Evolutionary conservation across 2,797 vertebrate genomes (phyloP), one percentile per base, ranked within the genome.

Genomic region (Typhlichthys subterraneus): DNA sequence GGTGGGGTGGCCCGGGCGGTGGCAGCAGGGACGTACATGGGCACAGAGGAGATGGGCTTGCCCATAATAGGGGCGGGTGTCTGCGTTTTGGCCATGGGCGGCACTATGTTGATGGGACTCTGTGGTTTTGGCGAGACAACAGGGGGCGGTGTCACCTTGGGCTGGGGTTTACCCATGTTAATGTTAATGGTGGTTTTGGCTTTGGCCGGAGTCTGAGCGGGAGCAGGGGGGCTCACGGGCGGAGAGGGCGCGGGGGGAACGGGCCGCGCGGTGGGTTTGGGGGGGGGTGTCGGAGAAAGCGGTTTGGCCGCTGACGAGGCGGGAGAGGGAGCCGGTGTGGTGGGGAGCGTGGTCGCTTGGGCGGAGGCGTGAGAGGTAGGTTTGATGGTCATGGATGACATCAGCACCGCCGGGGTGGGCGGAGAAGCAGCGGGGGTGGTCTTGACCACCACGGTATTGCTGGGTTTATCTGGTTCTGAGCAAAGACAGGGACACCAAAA

Each of bases 11-110:
- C 81, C 8, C 61, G 80, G 10, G 81, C 49, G 1, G 83, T 63
- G 2, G 72, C 72, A 38, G 91, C n/a, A 0, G 90, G 84, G 19
- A 70, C 73, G 15, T 94, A 94, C 92, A 90, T 89, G 0, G 93
- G 93, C 47, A 94, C 70, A 0, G 93, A 92, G 10, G 92, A 93
- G 74, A 94, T 93, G 2, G 93, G 93, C 59, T 93, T 94, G 17
- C 93, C 92, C 0, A 94, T 93, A 57, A 59, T 45, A 8, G 89
- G 75, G 13, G 82, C 80, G 5, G 90, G 68, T 14, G 80, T 55
- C 0, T 77, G 69, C 10, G 67, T 75, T n/a, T 60, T 84, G 71
- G 55, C 71, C 33, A 75, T 64, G 15, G 86, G 50, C 12, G 69
- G 50, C 38, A 71, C 65, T 52, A 74, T 19, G 56, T 68, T 88